Percentiles rank a stretch among this genome's conserved stretches.
Evolutionary conservation across 2,113 vertebrate species (phyloP).

Genomic region (Archocentrus centrarchus): DNA sequence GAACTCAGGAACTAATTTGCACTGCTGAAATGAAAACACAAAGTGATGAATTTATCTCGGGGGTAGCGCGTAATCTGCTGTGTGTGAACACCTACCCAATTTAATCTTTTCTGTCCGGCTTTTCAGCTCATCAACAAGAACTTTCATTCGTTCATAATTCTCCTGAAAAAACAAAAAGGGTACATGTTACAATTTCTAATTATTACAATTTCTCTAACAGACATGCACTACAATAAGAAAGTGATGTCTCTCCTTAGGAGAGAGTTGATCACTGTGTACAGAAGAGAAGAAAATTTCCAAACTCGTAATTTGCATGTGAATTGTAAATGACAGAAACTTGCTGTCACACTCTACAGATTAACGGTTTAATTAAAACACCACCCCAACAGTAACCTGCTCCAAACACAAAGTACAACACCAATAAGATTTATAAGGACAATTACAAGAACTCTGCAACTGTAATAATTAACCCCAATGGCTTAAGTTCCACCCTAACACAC

Average conservation of each 20-base stretch:
- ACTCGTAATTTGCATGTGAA: not conserved
- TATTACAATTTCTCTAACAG: not conserved
- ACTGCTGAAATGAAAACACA: slow-evolving; percentile 6
- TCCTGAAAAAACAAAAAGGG: slow-evolving; percentile 82
- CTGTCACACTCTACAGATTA: not conserved
- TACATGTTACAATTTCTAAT: no score
- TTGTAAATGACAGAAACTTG: not conserved
- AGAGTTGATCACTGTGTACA: not conserved
- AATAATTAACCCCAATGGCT: not conserved
- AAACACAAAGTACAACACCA: not conserved
- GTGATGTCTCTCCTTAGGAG: not conserved
- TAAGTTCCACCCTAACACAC: not conserved
- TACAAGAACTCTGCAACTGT: not conserved
- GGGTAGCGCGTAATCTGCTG: not conserved
- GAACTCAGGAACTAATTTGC: not conserved
- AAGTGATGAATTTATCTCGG: not conserved
- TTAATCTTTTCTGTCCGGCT: slow-evolving; percentile 85
- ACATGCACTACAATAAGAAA: not conserved
- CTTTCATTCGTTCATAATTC: slow-evolving; percentile 95
- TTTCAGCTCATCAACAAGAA: slow-evolving; percentile 86
- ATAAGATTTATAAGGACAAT: not conserved
- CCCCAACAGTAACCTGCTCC: not conserved
- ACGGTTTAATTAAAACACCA: not conserved
- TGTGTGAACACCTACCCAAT: slow-evolving; percentile 81
- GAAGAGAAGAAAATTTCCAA: not conserved